Evolutionary conservation across 2,888 invertebrate species (phyloP).

Genomic region (Iphiclides podalirius): DNA sequence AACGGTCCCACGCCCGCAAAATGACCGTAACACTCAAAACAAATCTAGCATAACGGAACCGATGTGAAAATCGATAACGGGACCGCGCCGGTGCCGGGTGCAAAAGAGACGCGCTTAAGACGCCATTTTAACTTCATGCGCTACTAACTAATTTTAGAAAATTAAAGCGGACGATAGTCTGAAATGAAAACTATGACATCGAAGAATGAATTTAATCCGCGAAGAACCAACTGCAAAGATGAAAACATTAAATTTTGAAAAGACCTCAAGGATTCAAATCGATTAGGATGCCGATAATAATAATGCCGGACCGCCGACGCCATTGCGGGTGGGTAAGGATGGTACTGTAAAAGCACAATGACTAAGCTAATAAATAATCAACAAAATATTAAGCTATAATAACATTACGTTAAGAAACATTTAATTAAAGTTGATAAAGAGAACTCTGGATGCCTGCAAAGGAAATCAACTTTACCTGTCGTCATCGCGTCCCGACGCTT

Average conservation of each 20-base stretch:
- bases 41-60: constrained; percentile 43
- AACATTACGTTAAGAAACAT: neutral
- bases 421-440: neutral
- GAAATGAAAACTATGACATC: constrained; percentile 70
- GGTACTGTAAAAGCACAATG: constrained; percentile 50
- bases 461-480: constrained; percentile 81
- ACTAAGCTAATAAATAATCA: constrained; percentile 37
- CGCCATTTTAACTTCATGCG: constrained; percentile 78
- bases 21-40: constrained; percentile 50
- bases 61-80: constrained; percentile 57
- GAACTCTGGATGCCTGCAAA: neutral
- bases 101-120: constrained; percentile 70
- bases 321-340: constrained; percentile 53
- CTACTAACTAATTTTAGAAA: constrained; percentile 56
- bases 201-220: constrained; percentile 50
- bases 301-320: constrained; percentile 72
- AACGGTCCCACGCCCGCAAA: constrained; percentile 36
- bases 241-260: constrained; percentile 69
- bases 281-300: constrained; percentile 63
- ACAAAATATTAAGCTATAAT: constrained; percentile 21
- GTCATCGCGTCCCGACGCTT: constrained; percentile 89
- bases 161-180: constrained; percentile 54
- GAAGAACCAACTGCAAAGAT: constrained; percentile 58
- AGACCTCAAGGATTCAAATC: constrained; percentile 61
- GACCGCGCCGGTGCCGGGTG: constrained; percentile 65